Conservation (phyloP, 2,888 invertebrate species). For the Dexiosoma caninum region DNA sequence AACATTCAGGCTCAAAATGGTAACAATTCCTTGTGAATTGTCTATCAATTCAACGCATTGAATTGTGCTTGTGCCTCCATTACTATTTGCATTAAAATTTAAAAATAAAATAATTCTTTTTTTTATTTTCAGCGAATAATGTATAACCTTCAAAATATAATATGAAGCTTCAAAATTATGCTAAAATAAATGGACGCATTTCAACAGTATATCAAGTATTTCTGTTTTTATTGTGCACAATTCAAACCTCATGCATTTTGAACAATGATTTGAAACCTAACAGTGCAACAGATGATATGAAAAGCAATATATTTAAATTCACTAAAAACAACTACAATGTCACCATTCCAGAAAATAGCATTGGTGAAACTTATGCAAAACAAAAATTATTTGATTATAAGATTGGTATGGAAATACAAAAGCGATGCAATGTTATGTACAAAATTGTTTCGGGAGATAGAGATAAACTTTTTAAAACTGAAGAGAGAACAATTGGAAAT, state of each 20-base stretch:
- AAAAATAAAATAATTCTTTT: neutral
- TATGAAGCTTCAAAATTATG: slow-evolving; percentile 54
- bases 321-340: slow-evolving; percentile 88
- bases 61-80: too few relatives aligned
- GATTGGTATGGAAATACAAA: slow-evolving; percentile 86
- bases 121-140: slow-evolving; percentile 54
- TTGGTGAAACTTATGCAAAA: slow-evolving; percentile 90
- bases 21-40: too few relatives aligned
- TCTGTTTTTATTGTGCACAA: slow-evolving; percentile 30
- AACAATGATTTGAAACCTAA: slow-evolving; percentile 22
- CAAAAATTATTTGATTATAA: slow-evolving; percentile 85
- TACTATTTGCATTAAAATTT: too few relatives aligned
- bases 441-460: slow-evolving; percentile 92
- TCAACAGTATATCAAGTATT: slow-evolving; percentile 34
- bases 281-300: slow-evolving; percentile 31
- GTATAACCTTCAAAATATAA: slow-evolving; percentile 38
- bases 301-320: slow-evolving; percentile 81
- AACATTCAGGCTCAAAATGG: too few relatives aligned
- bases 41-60: too few relatives aligned
- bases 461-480: slow-evolving; percentile 94
- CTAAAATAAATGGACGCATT: slow-evolving; percentile 16
- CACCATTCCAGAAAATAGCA: slow-evolving; percentile 93
- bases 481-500: slow-evolving; percentile 92
- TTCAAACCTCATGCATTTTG: slow-evolving; percentile 11
- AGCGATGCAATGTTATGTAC: slow-evolving; percentile 84